Evolutionary conservation across 2,888 invertebrate species (phyloP).

Genomic region (Lacanobia wlatinum): DNA sequence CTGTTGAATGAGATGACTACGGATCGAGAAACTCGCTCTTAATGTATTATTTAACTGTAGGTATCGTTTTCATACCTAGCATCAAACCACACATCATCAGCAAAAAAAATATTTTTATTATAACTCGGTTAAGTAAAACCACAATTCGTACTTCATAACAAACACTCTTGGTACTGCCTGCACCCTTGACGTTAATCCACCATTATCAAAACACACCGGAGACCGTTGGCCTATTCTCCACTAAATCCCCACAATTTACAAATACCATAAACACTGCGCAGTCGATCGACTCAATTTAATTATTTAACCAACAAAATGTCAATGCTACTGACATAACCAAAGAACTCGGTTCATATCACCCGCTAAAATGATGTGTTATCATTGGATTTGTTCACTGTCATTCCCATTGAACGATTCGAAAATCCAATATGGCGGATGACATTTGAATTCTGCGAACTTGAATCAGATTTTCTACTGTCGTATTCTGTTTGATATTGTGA

Average conservation of each 20-base stretch:
- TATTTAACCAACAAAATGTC: slow-evolving; percentile 26
- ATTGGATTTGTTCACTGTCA: slow-evolving; percentile 50
- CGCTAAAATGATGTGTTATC: slow-evolving; percentile 17
- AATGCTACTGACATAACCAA: slow-evolving; percentile 23
- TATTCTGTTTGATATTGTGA: slow-evolving; percentile 30
- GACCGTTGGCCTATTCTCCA: slow-evolving; percentile 5
- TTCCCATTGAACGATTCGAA: slow-evolving; percentile 23
- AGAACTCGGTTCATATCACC: slow-evolving; percentile 12
- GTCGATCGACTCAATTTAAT: slow-evolving; percentile 10
- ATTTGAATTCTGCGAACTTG: slow-evolving; percentile 38
- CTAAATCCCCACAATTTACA: background rate
- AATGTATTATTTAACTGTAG: no score
- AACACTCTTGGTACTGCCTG: background rate
- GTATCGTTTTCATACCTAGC: no score
- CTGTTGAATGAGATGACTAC: no score
- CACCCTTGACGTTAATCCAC: background rate
- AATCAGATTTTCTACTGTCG: slow-evolving; percentile 36
- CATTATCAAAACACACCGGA: background rate
- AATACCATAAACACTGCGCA: background rate
- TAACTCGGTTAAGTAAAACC: background rate
- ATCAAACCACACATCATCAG: background rate
- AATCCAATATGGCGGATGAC: slow-evolving; percentile 51
- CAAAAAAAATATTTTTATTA: background rate
- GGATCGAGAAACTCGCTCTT: no score
- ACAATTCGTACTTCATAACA: background rate